phyloP scores from a whole-genome alignment of 2,113 vertebrate species.

The Caloenas nicobarica region DNA sequence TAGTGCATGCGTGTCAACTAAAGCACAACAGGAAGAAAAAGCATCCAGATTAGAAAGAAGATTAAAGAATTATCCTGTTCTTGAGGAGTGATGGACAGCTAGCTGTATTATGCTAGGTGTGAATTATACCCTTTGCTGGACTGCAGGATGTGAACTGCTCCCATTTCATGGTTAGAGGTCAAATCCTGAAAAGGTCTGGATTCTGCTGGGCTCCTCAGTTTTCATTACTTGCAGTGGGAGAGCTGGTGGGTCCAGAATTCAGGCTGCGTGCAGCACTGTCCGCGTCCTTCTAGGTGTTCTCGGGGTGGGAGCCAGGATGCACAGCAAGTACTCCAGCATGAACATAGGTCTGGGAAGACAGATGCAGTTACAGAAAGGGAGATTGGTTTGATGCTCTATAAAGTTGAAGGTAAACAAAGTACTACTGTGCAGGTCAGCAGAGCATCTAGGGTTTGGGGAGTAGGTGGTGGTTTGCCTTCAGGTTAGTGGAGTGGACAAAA shows the following conservation, averaged over 20 bases:
- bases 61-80: not conserved
- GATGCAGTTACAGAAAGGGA: not conserved
- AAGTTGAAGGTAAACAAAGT: not conserved
- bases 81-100: not conserved
- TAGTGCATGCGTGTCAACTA: not conserved
- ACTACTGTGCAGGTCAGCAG: not conserved
- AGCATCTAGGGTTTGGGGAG: not conserved
- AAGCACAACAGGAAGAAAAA: not conserved
- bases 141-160: not conserved
- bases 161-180: not conserved
- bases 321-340: accelerated
- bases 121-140: not conserved
- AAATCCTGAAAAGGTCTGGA: not conserved
- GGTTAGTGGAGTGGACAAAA: not conserved
- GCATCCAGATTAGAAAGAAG: not conserved
- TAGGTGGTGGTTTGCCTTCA: not conserved
- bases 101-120: not conserved
- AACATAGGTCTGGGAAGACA: not conserved
- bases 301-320: not conserved
- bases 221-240: not conserved
- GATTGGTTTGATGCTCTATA: not conserved
- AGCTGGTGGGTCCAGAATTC: not conserved
- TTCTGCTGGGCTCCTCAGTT: not conserved
- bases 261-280: not conserved
- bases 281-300: accelerated